These are phyloP conservation scores for Unio delphinus DNA, from an alignment of 2,888 invertebrate genomes.

Conservation along the genomic window DNA sequence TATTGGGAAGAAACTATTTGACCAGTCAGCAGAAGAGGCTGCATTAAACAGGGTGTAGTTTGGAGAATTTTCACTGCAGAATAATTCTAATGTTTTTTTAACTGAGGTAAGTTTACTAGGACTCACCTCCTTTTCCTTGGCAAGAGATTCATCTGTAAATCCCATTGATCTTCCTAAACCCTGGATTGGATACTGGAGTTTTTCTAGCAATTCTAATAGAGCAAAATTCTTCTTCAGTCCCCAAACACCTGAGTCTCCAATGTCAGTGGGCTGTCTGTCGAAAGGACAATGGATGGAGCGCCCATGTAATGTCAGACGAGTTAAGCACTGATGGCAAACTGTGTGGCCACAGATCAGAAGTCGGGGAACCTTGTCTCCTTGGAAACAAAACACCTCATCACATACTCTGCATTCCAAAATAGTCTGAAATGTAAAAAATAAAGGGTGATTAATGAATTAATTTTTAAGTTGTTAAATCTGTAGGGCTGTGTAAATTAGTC, in stretches of 20 bases:
- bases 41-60: too few species aligned
- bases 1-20: too few species aligned
- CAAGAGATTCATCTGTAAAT: conserved; percentile 50
- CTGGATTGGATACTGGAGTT: conserved; percentile 70
- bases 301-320: conserved; percentile 72
- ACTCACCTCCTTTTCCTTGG: conserved; percentile 59
- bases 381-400: conserved; percentile 75
- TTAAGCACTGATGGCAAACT: conserved; percentile 76
- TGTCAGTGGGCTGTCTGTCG: conserved; percentile 75
- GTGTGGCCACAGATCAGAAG: conserved; percentile 72
- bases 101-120: neutral
- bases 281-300: conserved; percentile 75
- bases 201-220: conserved; percentile 75
- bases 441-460: neutral
- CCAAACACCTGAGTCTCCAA: conserved; percentile 66
- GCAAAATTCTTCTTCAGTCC: conserved; percentile 76
- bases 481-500: too few species aligned
- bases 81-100: too few species aligned
- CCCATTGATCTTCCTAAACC: conserved; percentile 30
- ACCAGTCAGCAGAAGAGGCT: too few species aligned
- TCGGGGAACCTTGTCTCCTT: conserved; percentile 76
- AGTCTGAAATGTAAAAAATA: conserved; percentile 38
- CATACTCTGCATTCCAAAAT: conserved; percentile 75
- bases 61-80: too few species aligned
- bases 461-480: too few species aligned